Conservation (phyloP, 2,888 invertebrate genomes). For the Venusia cambrica region DNA sequence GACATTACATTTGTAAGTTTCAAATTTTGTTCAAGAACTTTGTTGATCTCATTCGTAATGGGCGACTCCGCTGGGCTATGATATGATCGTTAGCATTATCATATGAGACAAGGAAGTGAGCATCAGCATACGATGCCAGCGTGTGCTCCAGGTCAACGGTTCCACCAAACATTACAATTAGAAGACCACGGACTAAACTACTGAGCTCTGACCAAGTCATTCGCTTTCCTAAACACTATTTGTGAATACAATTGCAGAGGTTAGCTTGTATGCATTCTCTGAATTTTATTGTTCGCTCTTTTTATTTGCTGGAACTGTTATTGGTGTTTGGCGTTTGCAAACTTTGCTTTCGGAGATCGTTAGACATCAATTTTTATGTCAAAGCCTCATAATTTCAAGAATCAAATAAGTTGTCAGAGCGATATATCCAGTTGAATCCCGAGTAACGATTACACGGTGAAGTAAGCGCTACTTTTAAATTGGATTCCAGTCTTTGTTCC, state of each 20-base stretch:
- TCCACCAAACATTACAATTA: too few relatives aligned
- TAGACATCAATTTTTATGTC: neutral
- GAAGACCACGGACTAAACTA: too few relatives aligned
- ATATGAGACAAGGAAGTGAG: conserved; percentile 1
- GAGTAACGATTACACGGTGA: conserved; percentile 47
- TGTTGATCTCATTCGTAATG: conserved; percentile 15
- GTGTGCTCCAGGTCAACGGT: too few relatives aligned
- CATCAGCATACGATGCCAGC: too few relatives aligned
- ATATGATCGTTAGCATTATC: conserved; percentile 3
- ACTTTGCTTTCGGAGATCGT: neutral
- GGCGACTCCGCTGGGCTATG: conserved; percentile 3
- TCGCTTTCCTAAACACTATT: too few relatives aligned
- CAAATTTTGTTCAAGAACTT: conserved; percentile 23
- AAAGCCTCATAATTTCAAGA: conserved; percentile 2
- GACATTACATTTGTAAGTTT: conserved; percentile 26
- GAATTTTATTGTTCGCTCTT: too few relatives aligned
- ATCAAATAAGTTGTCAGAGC: too few relatives aligned
- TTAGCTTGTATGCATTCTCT: too few relatives aligned
- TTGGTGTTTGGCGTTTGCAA: too few relatives aligned
- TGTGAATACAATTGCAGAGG: too few relatives aligned
- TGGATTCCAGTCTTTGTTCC: conserved; percentile 43
- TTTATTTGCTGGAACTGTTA: too few relatives aligned
- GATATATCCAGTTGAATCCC: conserved; percentile 28
- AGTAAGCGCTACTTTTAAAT: conserved; percentile 57
- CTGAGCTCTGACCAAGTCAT: too few relatives aligned